Base-by-base conservation (phyloP, 2,888 invertebrate genomes). In the Syrista parreyssii region DNA sequence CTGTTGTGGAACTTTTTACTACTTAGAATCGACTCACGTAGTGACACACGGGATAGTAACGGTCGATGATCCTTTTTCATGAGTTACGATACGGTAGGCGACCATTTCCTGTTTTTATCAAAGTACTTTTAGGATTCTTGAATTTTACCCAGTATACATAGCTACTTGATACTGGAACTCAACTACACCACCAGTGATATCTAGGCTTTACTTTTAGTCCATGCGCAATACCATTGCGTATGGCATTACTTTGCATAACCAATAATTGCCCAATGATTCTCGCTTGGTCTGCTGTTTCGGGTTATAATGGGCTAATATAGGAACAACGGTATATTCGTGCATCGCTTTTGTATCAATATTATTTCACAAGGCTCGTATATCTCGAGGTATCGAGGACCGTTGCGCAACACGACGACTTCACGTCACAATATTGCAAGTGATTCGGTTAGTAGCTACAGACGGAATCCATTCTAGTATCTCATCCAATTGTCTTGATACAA, bases 401-500 rank as follows among this genome's bases (percentile, higher is more conserved):
- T 77, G 77, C 77, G 33, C 68, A 74, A 77, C 9, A 35, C 74
- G 31, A 6, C n/a, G 35, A n/a, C 68, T 68, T 75, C 75, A 33
- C 68, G 74, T 72, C 79, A 76, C 74, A 77, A 78, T 71, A 80
- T 80, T 74, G 76, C 79, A 79, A 78, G 79, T 79, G 74, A 74
- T 76, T 76, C 74, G 75, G 74, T 32, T 71, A 36, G 33, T 74
- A 77, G 40, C 23, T 79, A 76, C 76, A 81, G 82, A 80, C 79
- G 79, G 78, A 81, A 80, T 82, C 80, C 79, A 84, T 84, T 86
- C 79, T 80, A 81, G 81, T 82, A 81, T 84, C 83, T 81, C 82
- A 80, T 84, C 82, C 85, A 85, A 85, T 86, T 85, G 83, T 82
- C 81, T 82, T 82, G 84, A 83, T 84, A 84, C 85, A 83, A 87